Conservation (phyloP, 2,113 vertebrate species). For the Indicator maculatus region DNA sequence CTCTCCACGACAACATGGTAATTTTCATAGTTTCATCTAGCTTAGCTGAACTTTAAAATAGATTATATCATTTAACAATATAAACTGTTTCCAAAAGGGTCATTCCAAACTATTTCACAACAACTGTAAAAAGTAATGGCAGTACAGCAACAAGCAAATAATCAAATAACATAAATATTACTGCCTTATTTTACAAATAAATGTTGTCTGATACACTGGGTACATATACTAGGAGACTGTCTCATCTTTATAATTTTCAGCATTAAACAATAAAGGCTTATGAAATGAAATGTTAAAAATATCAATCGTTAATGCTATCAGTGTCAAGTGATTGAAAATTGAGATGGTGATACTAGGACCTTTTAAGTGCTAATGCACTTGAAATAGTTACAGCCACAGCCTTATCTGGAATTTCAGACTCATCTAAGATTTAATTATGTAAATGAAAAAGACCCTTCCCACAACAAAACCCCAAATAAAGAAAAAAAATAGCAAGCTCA, state of each 20-base stretch:
- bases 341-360: neutral
- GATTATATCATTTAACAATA: no score
- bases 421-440: neutral
- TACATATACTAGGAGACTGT: neutral
- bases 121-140: neutral
- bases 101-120: neutral
- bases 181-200: neutral
- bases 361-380: neutral
- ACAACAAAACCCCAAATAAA: neutral
- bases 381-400: neutral
- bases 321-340: neutral
- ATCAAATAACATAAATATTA: neutral
- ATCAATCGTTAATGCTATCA: neutral
- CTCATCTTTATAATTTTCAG: neutral
- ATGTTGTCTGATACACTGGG: neutral
- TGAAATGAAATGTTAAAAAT: neutral
- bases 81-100: neutral
- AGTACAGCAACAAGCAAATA: neutral
- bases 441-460: accelerated
- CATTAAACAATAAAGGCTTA: neutral
- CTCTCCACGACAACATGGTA: no score
- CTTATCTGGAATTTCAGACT: neutral
- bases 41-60: neutral
- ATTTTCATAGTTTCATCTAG: neutral
- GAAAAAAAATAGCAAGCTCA: neutral